phyloP scores from a whole-genome alignment of 2,113 vertebrate genomes.

The Montifringilla adamsi region DNA sequence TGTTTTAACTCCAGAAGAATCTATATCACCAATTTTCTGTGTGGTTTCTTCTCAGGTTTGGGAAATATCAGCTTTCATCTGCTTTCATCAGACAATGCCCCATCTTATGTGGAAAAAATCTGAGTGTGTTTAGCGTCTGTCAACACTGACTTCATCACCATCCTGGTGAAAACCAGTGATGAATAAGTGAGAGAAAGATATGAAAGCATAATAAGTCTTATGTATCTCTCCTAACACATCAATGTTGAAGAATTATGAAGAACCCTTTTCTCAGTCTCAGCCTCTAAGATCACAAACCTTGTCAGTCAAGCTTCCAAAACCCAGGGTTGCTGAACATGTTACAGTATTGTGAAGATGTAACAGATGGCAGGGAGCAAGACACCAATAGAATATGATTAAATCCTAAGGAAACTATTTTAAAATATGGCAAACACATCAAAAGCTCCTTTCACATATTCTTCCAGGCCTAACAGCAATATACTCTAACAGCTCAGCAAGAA shows the following conservation, averaged over 20 bases:
- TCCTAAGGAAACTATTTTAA: background rate
- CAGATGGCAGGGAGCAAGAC: conserved; percentile 40
- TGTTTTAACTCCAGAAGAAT: background rate
- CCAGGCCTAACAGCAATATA: background rate
- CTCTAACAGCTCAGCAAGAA: background rate
- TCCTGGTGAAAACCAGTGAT: background rate
- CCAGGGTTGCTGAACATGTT: background rate
- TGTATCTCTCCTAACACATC: background rate
- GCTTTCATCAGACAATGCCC: background rate
- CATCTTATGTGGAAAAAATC: background rate
- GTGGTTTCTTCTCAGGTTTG: background rate
- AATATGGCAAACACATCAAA: background rate
- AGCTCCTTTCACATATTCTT: background rate
- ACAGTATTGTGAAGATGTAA: background rate
- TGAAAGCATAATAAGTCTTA: background rate
- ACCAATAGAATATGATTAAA: background rate
- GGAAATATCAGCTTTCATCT: background rate
- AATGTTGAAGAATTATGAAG: background rate
- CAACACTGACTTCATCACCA: background rate
- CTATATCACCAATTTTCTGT: background rate
- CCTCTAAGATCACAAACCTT: conserved; percentile 2
- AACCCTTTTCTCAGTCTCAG: background rate
- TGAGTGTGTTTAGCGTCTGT: background rate
- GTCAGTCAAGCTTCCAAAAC: conserved; percentile 15
- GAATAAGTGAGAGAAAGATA: conserved; percentile 13